Conservation (phyloP, 2,797 vertebrate species). For the Channa striata region DNA sequence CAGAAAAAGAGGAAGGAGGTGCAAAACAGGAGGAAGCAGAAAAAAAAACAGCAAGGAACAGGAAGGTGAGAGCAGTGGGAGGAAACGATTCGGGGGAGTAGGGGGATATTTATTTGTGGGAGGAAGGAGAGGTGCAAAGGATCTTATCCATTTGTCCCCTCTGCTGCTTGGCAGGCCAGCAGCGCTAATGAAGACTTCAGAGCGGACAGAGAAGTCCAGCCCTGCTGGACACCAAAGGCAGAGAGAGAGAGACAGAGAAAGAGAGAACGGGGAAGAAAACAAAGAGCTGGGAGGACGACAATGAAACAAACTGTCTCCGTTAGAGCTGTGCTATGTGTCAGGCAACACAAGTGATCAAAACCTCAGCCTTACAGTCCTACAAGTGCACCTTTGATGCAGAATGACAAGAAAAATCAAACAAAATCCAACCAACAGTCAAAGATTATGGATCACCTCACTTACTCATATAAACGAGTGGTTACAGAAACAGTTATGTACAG, state of each 20-base stretch:
- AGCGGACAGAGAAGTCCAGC: conserved; percentile 55
- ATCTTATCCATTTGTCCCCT: conserved; percentile 50
- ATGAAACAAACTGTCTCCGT: conserved; percentile 44
- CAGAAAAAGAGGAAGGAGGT: not conserved
- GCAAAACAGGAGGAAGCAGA: conserved; percentile 1
- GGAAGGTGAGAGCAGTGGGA: not conserved
- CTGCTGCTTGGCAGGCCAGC: conserved; percentile 54
- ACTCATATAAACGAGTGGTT: too few species aligned
- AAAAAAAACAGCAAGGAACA: not conserved
- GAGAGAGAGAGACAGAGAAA: conserved; percentile 11
- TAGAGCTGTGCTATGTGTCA: conserved; percentile 12
- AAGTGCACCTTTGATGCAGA: not conserved
- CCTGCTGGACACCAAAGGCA: conserved; percentile 56
- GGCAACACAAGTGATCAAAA: conserved; percentile 4
- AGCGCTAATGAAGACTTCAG: conserved; percentile 71
- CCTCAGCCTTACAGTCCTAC: not conserved
- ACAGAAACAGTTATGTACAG: too few species aligned
- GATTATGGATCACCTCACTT: too few species aligned
- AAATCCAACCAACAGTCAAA: too few species aligned
- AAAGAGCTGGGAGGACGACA: conserved; percentile 48
- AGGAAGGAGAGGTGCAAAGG: conserved; percentile 1
- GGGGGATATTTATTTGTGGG: not conserved
- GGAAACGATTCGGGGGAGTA: conserved; percentile 12
- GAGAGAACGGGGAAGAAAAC: conserved; percentile 19
- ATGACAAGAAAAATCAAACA: not conserved